Evolutionary conservation across 1,140 invertebrate genomes (phyloP).

Genomic region (Phocides pigmalion): DNA sequence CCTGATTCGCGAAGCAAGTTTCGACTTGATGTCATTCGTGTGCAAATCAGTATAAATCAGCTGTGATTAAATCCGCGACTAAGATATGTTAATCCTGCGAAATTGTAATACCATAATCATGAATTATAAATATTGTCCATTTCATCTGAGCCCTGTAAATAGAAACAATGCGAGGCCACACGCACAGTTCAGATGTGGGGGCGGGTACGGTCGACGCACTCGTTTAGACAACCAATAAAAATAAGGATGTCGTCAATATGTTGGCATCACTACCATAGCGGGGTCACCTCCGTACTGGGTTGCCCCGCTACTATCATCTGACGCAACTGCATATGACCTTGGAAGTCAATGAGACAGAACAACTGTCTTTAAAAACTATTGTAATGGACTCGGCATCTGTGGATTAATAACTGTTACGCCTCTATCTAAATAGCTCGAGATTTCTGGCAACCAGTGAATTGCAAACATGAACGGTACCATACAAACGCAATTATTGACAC

Average conservation of each 20-base stretch:
- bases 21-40: too few relatives aligned
- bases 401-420: background rate
- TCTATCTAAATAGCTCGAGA: background rate
- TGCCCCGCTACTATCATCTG: slow-evolving; percentile 42
- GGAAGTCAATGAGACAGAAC: slow-evolving; percentile 7
- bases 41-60: too few relatives aligned
- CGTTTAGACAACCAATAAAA: slow-evolving; percentile 74
- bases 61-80: background rate
- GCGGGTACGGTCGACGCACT: slow-evolving; percentile 74
- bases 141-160: slow-evolving; percentile 57
- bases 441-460: background rate
- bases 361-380: background rate
- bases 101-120: slow-evolving; percentile 14
- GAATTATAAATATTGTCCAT: slow-evolving; percentile 11
- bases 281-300: slow-evolving; percentile 58
- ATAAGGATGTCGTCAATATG: slow-evolving; percentile 82
- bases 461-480: too few relatives aligned
- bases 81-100: background rate
- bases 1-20: too few relatives aligned
- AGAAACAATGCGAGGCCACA: slow-evolving; percentile 74
- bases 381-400: slow-evolving; percentile 3
- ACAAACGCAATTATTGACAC: background rate
- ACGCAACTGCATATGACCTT: slow-evolving; percentile 30
- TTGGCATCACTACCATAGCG: slow-evolving; percentile 70
- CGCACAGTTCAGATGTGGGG: slow-evolving; percentile 68